Percentiles rank a stretch among this genome's conserved stretches.
Evolutionary conservation across 2,888 invertebrate species (phyloP).

Genomic region (Apotomis capreana): DNA sequence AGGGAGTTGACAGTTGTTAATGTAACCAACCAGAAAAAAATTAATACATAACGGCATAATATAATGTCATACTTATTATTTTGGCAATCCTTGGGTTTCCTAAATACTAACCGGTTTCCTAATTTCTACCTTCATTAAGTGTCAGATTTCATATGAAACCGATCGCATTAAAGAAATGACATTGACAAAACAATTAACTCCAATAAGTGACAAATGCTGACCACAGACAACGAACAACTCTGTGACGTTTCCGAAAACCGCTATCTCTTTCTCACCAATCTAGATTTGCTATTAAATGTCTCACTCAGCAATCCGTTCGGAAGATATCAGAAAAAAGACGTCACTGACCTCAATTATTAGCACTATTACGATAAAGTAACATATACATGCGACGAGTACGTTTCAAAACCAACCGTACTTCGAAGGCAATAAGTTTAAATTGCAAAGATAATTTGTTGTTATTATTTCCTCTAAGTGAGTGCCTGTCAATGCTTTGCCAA

Average conservation of each 20-base stretch:
- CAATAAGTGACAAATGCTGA: conserved; percentile 54
- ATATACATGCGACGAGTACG: background rate
- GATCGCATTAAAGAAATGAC: background rate
- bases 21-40: too few species aligned
- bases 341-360: conserved; percentile 75
- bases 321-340: conserved; percentile 71
- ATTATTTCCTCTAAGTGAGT: conserved; percentile 39
- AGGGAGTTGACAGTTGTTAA: too few species aligned
- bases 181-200: conserved; percentile 36
- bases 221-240: conserved; percentile 59
- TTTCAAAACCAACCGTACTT: conserved; percentile 2
- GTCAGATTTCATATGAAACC: background rate
- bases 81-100: too few species aligned
- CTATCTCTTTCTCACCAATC: conserved; percentile 51
- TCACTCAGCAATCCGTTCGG: conserved; percentile 67
- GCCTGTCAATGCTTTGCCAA: conserved; percentile 41
- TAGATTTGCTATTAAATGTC: conserved; percentile 49
- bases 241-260: conserved; percentile 47
- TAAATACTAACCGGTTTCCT: too few species aligned
- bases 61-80: too few species aligned
- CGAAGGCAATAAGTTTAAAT: conserved; percentile 2
- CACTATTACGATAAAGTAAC: conserved; percentile 23
- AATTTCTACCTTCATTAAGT: background rate
- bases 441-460: conserved; percentile 1
- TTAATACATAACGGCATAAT: too few species aligned